Conservation (phyloP, 2,888 invertebrate species). For the Ariolimax columbianus region DNA sequence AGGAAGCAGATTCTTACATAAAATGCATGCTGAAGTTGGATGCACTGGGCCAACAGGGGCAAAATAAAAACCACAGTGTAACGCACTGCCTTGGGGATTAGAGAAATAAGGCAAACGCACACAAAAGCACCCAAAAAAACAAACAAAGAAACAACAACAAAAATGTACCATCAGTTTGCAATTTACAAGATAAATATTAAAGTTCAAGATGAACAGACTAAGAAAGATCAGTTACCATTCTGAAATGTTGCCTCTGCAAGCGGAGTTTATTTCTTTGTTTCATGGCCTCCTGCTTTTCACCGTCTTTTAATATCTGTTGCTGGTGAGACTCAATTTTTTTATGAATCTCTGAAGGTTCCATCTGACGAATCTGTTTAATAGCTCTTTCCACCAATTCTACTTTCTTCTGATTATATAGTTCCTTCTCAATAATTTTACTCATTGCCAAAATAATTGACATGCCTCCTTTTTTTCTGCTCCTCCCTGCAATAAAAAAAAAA, state of each 20-base stretch:
- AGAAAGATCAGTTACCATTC: constrained; percentile 19
- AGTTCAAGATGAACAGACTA: not conserved
- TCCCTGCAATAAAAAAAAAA: constrained; percentile 45
- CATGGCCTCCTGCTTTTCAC: not conserved
- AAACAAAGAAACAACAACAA: too few relatives aligned
- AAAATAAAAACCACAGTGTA: too few relatives aligned
- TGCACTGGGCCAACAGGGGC: too few relatives aligned
- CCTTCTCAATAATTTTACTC: constrained; percentile 49
- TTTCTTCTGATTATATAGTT: constrained; percentile 49
- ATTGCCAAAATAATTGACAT: constrained; percentile 53
- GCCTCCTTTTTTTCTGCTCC: constrained; percentile 53
- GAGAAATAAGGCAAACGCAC: too few relatives aligned
- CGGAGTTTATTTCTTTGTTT: not conserved
- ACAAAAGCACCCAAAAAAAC: too few relatives aligned
- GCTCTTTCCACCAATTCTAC: constrained; percentile 53
- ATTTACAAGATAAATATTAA: not conserved
- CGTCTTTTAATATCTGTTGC: not conserved
- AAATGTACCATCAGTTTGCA: too few relatives aligned
- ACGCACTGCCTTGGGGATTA: too few relatives aligned
- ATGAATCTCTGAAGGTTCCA: not conserved
- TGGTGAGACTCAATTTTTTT: constrained; percentile 2
- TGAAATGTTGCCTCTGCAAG: constrained; percentile 5
- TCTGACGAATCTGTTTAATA: constrained; percentile 17
- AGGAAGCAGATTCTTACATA: too few relatives aligned
- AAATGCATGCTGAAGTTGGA: too few relatives aligned